Percentiles rank a stretch among this genome's conserved stretches.
These are phyloP conservation scores for Gymnocypris eckloni DNA, from an alignment of 2,797 vertebrate genomes.

Conservation along the genomic window DNA sequence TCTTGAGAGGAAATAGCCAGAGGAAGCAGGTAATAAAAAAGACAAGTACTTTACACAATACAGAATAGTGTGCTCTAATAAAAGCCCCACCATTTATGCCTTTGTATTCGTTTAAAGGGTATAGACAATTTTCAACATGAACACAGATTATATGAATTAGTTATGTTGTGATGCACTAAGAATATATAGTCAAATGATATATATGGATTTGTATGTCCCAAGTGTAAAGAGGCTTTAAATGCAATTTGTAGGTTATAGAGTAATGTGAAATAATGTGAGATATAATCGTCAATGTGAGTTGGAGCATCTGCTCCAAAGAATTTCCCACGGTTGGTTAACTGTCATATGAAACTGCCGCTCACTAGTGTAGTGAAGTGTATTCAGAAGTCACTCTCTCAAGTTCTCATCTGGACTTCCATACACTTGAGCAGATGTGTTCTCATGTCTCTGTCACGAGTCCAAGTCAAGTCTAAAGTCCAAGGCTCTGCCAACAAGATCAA, in stretches of 20 bases:
- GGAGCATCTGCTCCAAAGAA: conserved; percentile 8
- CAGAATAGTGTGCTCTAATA: conserved; percentile 33
- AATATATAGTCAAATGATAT: conserved; percentile 8
- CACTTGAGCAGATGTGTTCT: neutral
- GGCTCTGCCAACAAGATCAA: neutral
- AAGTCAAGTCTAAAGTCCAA: neutral
- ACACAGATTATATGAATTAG: neutral
- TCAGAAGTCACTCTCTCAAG: neutral
- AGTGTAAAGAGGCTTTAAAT: neutral
- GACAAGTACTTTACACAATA: conserved; percentile 36
- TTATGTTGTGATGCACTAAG: neutral
- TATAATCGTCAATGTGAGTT: neutral
- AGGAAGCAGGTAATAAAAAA: conserved; percentile 49
- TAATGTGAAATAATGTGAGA: conserved; percentile 25
- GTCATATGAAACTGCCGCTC: conserved; percentile 10
- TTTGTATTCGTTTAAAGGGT: neutral
- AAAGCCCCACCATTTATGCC: neutral
- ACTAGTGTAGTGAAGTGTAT: neutral
- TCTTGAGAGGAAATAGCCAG: conserved; percentile 53
- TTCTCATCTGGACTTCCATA: neutral
- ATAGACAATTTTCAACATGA: neutral
- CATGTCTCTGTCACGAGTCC: neutral
- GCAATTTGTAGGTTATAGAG: neutral
- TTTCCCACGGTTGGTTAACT: conserved; percentile 19
- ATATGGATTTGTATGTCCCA: neutral